Conservation (phyloP, 2,113 vertebrate species). For the Ammodytes dubius region DNA sequence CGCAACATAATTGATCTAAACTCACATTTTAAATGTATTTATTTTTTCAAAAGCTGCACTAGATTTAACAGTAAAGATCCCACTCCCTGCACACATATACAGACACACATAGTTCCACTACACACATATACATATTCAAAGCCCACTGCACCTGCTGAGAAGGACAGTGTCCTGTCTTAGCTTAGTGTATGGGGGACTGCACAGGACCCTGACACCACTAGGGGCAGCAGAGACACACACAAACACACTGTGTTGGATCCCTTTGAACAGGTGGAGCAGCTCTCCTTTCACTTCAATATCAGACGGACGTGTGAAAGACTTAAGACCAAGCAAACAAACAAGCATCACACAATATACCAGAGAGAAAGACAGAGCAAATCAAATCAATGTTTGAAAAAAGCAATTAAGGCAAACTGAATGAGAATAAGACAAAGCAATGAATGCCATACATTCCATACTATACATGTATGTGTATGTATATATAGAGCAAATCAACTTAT, state of each 20-base stretch:
- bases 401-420: too few relatives aligned
- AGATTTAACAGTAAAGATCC: background rate
- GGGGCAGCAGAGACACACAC: constrained; percentile 80
- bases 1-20: background rate
- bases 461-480: too few relatives aligned
- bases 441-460: too few relatives aligned
- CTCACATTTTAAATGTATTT: background rate
- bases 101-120: background rate
- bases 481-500: too few relatives aligned
- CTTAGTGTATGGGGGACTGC: background rate
- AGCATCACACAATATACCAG: background rate
- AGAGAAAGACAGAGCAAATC: constrained; percentile 28
- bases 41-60: background rate
- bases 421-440: too few relatives aligned
- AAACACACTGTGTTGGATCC: background rate
- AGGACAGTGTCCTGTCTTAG: background rate
- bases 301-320: background rate
- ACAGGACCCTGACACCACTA: constrained; percentile 56
- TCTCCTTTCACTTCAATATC: constrained; percentile 13
- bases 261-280: constrained; percentile 26
- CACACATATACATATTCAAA: too few relatives aligned
- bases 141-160: constrained; percentile 16
- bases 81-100: background rate
- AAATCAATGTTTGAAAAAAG: too few relatives aligned
- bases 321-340: constrained; percentile 4